Evolutionary conservation across 2,113 vertebrate species (phyloP).

Genomic region (human): DNA sequence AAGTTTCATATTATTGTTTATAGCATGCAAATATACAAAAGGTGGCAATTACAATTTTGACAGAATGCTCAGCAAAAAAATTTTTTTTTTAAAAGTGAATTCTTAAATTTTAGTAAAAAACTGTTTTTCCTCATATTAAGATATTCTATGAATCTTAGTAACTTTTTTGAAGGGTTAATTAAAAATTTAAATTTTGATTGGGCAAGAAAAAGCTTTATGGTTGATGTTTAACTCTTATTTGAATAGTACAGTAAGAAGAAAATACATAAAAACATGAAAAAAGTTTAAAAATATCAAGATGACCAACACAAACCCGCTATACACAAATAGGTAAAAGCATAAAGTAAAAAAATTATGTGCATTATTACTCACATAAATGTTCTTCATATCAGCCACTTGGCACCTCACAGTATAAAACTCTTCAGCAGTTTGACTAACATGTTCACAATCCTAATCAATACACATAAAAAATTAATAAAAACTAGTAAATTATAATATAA

Average conservation of each 20-base stretch:
- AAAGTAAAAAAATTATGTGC: not conserved
- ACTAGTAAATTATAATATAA: not conserved
- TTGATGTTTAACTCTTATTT: constrained; percentile 19
- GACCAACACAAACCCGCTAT: not conserved
- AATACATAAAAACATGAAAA: not conserved
- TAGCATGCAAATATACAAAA: not conserved
- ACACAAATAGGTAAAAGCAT: not conserved
- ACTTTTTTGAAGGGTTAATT: not conserved
- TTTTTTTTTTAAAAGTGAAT: not conserved
- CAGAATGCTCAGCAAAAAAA: constrained; percentile 12
- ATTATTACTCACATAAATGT: constrained; percentile 95
- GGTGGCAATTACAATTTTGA: not conserved
- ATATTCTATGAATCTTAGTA: not conserved
- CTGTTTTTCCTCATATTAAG: not conserved
- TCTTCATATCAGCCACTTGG: constrained; percentile 99
- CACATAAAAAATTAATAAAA: not conserved
- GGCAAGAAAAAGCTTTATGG: not conserved
- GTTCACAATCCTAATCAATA: constrained; percentile 94
- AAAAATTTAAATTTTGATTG: constrained; percentile 5
- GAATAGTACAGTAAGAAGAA: not conserved
- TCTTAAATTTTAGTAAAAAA: constrained; percentile 10
- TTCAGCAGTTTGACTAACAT: constrained; percentile 98
- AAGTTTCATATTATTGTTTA: constrained; percentile 33
- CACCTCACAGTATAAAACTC: constrained; percentile 99
- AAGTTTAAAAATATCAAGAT: not conserved